Evolutionary conservation across 2,888 invertebrate species (phyloP).

Genomic region (Parnassius glacialis): DNA sequence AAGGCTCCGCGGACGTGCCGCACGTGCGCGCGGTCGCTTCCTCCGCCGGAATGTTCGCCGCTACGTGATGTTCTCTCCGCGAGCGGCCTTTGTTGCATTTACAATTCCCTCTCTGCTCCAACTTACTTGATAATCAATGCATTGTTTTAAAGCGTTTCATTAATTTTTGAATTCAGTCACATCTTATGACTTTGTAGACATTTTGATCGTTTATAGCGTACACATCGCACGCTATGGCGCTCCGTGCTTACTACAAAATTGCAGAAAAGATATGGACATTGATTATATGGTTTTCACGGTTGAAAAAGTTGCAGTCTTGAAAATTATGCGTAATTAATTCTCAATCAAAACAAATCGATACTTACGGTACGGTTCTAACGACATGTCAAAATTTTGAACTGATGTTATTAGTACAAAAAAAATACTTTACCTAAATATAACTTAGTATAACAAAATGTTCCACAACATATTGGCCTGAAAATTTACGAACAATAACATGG

Average conservation of each 20-base stretch:
- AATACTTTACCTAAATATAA: no score
- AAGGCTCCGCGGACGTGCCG: conserved; percentile 24
- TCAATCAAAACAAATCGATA: not conserved
- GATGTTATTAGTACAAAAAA: no score
- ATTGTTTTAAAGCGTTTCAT: not conserved
- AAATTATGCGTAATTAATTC: conserved; percentile 13
- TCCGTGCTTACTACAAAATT: no score
- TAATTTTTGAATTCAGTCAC: no score
- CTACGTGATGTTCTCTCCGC: not conserved
- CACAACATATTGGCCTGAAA: no score
- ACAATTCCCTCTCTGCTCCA: not conserved
- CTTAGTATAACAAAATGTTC: no score
- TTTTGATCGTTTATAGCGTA: no score
- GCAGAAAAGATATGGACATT: no score
- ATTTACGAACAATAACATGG: no score
- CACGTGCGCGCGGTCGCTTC: conserved; percentile 3
- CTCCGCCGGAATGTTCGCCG: conserved; percentile 3
- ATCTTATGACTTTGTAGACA: no score
- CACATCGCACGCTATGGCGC: no score
- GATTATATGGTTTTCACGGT: no score
- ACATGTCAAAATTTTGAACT: not conserved
- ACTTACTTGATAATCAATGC: not conserved
- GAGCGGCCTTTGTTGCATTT: not conserved
- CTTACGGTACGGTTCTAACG: not conserved
- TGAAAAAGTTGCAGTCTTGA: not conserved